Evolutionary conservation across 2,113 vertebrate species (phyloP), one percentile per base, ranked within the genome.

Genomic region (Neodontobutis hainanensis): DNA sequence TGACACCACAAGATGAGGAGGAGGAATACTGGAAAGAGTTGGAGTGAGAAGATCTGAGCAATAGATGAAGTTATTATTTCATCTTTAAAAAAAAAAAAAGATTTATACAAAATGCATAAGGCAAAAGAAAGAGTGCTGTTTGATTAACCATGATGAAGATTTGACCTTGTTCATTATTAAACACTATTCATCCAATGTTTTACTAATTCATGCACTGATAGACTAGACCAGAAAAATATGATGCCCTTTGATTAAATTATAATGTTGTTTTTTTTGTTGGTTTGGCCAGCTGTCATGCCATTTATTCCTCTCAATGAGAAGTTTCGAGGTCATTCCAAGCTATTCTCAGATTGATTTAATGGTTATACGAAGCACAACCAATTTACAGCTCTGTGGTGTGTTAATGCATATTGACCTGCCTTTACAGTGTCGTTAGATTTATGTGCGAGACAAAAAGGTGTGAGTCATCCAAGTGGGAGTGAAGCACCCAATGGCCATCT

Each of bases 1-100:
- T 91, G 86, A 90, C 87, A 87, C 85, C 82, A 83, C 57, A 68
- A 74, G 52, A 55, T 6, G 85, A 89, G 65, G 80, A 88, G 81
- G 84, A 85, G 78, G 66, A 72, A 66, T 71, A 73, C 65, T 78
- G 61, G 81, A 87, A 60, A 53, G 80, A 85, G 61, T 69, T 63
- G 35, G 55, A 81, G 83, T 84, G 82, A 74, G 75, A 85, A 76
- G 35, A 55, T 38, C 52, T 36, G 34, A 53, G 4, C 11, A 53
- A 36, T 35, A 53, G 27, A 36, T 36, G 38, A 40, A 8, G 8
- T 40, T 40, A 40, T 40, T 40, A 40, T 40, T 40, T 40, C 5
- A 40, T 40, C 38, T 40, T 40, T 40, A 2, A 27, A 27, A 27
- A 27, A 27, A 27, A 27, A 27, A 27, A 27, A 3, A 27, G 19